Conservation (phyloP, 2,797 vertebrate species). For the Sphenodon punctatus region DNA sequence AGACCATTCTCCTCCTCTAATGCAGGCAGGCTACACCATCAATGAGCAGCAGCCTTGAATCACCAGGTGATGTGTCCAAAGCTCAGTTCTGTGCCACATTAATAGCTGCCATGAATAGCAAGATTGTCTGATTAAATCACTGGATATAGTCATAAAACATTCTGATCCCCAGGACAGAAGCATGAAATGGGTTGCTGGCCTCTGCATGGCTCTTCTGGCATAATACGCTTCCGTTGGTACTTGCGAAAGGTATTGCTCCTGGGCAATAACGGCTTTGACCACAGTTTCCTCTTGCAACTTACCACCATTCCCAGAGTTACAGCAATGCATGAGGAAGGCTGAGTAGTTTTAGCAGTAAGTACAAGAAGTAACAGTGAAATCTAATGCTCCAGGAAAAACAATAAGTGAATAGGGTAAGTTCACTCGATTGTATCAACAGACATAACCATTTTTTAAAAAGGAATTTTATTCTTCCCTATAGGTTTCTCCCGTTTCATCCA, state of each 20-base stretch:
- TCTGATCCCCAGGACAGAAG: neutral
- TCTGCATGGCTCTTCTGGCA: neutral
- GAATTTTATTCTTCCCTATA: fast-evolving
- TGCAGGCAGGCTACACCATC: neutral
- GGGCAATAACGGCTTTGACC: neutral
- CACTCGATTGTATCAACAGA: neutral
- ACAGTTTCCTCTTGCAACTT: neutral
- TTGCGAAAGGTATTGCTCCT: neutral
- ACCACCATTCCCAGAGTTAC: neutral
- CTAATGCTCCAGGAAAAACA: neutral
- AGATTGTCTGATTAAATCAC: neutral
- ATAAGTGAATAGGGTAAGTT: neutral
- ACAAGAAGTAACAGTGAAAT: neutral
- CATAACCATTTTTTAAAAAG: neutral
- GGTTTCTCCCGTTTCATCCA: fast-evolving
- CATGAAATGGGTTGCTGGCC: neutral
- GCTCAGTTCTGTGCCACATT: neutral
- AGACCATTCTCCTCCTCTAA: neutral
- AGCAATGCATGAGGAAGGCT: neutral
- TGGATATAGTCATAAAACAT: neutral
- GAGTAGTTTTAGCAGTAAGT: neutral
- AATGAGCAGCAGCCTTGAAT: neutral
- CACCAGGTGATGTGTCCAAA: neutral
- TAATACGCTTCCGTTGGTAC: neutral
- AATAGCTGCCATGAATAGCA: neutral